Base-by-base conservation (phyloP, 2,797 vertebrate genomes). In the Mus minutoides region DNA sequence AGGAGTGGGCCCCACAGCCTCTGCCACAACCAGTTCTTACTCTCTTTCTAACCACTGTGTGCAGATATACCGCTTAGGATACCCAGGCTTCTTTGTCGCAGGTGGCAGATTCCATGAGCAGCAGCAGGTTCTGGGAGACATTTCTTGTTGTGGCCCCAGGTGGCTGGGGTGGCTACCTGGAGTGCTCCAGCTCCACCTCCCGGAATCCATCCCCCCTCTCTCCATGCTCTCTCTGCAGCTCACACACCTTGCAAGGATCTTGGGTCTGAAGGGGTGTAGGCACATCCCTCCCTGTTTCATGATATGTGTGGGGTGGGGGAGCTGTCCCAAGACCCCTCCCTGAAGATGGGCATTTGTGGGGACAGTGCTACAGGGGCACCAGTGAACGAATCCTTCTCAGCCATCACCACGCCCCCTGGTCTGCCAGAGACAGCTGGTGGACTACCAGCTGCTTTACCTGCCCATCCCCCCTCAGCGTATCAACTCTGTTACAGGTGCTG, bases 11-110 rank as follows among this genome's bases (percentile, higher is more conserved):
- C 96, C 13, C 0, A 52, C 11, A 58, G 56, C 21, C 21, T 76
- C 29, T 31, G 29, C 46, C 46, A 77, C 13, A 82, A 56, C 12
- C 17, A 9, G 52, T 69, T 78, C 60, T 71, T 52, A 26, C 24
- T 34, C 67, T 58, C 60, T 67, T 17, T 91, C 86, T 89, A 69
- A 62, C 34, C 77, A 71, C 49, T 0, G 24, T 69, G 46, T 11
- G 17, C 37, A 73, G 90, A 62, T 19, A 43, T 21, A 83, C 29
- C 87, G 34, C 83, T 73, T 64, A 40, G 84, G 87, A 85, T 73
- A 94, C 6, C n/a, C n/a, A 52, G 73, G 71, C 2, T 1, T 54
- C 69, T 89, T 37, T 79, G 86, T 11, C 4, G 14, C 37, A 83
- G 80, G 64, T 16, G 91, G 79, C 52, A 40, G 46, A 62, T 19